Conservation (phyloP, 1,140 invertebrate genomes). For the Harlomillsia oculata region DNA sequence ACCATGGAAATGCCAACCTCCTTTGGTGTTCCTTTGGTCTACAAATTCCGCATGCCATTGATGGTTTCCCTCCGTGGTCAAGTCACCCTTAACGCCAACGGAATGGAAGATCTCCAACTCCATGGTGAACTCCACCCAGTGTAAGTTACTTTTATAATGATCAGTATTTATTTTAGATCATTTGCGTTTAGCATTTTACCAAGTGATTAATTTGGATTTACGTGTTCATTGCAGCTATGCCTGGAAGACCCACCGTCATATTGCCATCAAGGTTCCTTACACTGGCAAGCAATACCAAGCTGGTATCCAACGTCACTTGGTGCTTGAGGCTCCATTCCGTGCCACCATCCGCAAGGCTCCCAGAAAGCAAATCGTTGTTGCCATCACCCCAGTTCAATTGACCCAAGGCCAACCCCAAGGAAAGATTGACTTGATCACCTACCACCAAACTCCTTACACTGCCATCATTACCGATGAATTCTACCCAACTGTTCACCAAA, state of each 20-base stretch:
- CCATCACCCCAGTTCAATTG: slow-evolving; percentile 30
- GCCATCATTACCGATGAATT: slow-evolving; percentile 31
- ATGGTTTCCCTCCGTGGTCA: slow-evolving; percentile 30
- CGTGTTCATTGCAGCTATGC: slow-evolving; percentile 14
- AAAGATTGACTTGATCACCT: slow-evolving; percentile 26
- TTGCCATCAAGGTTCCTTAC: slow-evolving; percentile 32
- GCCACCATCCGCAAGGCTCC: slow-evolving; percentile 11
- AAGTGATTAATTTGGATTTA: background rate
- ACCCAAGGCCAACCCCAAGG: slow-evolving; percentile 12
- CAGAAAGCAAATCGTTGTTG: slow-evolving; percentile 12
- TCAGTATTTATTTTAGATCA: background rate
- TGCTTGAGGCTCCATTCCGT: slow-evolving; percentile 24
- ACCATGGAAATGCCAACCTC: slow-evolving; percentile 23
- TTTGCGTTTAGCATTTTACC: background rate
- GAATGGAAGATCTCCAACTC: slow-evolving; percentile 9
- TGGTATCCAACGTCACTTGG: slow-evolving; percentile 29
- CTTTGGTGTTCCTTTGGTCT: slow-evolving; percentile 28
- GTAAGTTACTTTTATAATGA: background rate
- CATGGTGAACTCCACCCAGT: slow-evolving; percentile 28
- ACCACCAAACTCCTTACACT: slow-evolving; percentile 32
- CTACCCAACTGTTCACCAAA: slow-evolving; percentile 22
- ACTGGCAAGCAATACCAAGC: slow-evolving; percentile 25
- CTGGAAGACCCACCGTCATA: slow-evolving; percentile 26
- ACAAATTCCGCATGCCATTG: slow-evolving; percentile 19
- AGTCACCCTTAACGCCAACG: slow-evolving; percentile 15